Evolutionary conservation across 2,888 invertebrate genomes (phyloP), one percentile per base, ranked within the genome.

Genomic region (Bugulina stolonifera): DNA sequence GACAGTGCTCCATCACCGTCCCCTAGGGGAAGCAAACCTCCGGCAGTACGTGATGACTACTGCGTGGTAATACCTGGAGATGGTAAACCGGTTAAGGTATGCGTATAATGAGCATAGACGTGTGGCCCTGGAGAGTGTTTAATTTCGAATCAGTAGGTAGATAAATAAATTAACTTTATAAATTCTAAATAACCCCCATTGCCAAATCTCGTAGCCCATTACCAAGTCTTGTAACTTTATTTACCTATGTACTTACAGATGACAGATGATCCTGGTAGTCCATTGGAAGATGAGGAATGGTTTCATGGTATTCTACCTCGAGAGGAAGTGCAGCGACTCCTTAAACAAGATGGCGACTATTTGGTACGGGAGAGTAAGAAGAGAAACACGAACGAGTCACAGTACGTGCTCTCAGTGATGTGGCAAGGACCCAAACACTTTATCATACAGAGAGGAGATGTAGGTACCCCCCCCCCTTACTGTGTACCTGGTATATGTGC

Each of bases 361-460:
- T 87, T 97, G 73, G 94, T 97, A 73, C 88, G 96, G 34, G 94
- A 96, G 86, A 95, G 82, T 74, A 81, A 81, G 74, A 82, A 83
- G 74, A 78, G 79, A 54, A 77, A 80, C 69, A 82, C 93, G 90
- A 74, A 79, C 72, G 80, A 81, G 73, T 76, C 78, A 77, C 95
- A 95, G 86, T 91, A 93, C 69, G 96, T 97, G 73, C 86, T 97
- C 64, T 95, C 95, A 22, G 95, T 95, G 0, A 93, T 92, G 83
- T 96, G 96, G 95, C 92, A 93, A 74, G 93, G 94, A 27, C 94
- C 95, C 80, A 94, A 94, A 83, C 96, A 97, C 86, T 97, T 97
- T 83, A 96, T 97, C 78, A 94, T 97, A 74, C 96, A 96, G 87
- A 94, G 93, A 23, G 93, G 93, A 1, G 95, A 95, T 88, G 93